Evolutionary conservation across 2,797 vertebrate species (phyloP).

Genomic region (Lacerta bilineata): DNA sequence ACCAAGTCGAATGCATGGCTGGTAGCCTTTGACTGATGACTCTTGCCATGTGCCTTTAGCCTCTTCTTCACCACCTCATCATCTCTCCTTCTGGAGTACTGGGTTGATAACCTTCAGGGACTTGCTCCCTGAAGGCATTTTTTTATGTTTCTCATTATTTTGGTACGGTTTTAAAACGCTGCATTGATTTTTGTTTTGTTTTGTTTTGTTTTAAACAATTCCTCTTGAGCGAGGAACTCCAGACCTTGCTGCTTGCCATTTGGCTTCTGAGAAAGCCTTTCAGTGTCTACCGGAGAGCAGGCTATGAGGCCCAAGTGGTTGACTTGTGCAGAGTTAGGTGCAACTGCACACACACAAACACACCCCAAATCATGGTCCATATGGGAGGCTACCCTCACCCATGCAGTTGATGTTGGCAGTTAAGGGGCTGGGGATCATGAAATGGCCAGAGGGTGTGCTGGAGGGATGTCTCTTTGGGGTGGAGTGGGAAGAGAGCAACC

Average conservation of each 20-base stretch:
- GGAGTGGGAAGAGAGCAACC: too few relatives aligned
- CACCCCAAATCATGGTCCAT: neutral
- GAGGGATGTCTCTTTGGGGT: neutral
- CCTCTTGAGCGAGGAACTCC: neutral
- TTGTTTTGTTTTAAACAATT: neutral
- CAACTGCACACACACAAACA: rapidly evolving
- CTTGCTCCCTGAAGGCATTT: neutral
- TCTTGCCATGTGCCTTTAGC: neutral
- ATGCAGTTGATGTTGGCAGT: neutral
- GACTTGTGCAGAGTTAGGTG: neutral
- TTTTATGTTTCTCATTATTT: neutral
- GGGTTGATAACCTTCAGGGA: neutral
- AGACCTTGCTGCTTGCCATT: neutral
- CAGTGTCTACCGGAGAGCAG: neutral
- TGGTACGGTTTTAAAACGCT: neutral
- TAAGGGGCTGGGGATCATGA: neutral
- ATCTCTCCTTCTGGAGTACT: too few relatives aligned
- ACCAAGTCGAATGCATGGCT: neutral
- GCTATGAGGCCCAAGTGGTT: neutral
- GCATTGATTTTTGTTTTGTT: neutral
- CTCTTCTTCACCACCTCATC: neutral
- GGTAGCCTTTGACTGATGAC: neutral
- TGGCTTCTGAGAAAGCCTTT: neutral
- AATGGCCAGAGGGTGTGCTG: too few relatives aligned
- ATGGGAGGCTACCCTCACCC: too few relatives aligned